phyloP scores from a whole-genome alignment of 1,140 invertebrate species.

The Drosophila tropicalis region DNA sequence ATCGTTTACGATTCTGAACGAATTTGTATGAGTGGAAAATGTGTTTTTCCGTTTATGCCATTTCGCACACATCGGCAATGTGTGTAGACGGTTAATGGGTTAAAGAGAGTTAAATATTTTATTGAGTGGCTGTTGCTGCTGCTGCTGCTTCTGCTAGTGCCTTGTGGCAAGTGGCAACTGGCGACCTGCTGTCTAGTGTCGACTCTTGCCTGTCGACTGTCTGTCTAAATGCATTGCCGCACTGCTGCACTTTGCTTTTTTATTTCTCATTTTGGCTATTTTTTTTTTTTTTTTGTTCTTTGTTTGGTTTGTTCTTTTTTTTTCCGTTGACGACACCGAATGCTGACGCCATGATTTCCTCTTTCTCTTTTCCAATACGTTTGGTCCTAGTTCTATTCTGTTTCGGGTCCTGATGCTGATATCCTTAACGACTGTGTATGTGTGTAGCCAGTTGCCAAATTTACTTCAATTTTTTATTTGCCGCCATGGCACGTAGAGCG shows the following conservation, averaged over 20 bases:
- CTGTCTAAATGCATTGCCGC: slow-evolving; percentile 68
- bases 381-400: slow-evolving; percentile 13
- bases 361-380: slow-evolving; percentile 7
- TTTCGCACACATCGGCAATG: slow-evolving; percentile 1
- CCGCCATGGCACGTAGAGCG: slow-evolving; percentile 65
- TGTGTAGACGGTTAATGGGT: slow-evolving; percentile 12
- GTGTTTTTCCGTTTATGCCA: background rate
- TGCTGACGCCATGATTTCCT: slow-evolving; percentile 55
- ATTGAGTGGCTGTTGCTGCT: slow-evolving; percentile 7
- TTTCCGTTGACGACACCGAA: slow-evolving; percentile 36
- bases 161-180: slow-evolving; percentile 18
- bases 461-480: slow-evolving; percentile 80
- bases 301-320: slow-evolving; percentile 14
- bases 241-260: slow-evolving; percentile 60
- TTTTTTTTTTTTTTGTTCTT: slow-evolving; percentile 3
- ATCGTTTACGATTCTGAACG: background rate
- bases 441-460: slow-evolving; percentile 74
- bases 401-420: slow-evolving; percentile 20
- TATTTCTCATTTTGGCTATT: slow-evolving; percentile 14
- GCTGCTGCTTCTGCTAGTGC: background rate
- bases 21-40: slow-evolving; percentile 1
- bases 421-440: slow-evolving; percentile 54
- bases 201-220: slow-evolving; percentile 37
- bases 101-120: slow-evolving; percentile 21
- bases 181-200: slow-evolving; percentile 23